These are phyloP conservation scores for Atethmia centrago DNA, from an alignment of 2,888 invertebrate species.

Conservation along the genomic window DNA sequence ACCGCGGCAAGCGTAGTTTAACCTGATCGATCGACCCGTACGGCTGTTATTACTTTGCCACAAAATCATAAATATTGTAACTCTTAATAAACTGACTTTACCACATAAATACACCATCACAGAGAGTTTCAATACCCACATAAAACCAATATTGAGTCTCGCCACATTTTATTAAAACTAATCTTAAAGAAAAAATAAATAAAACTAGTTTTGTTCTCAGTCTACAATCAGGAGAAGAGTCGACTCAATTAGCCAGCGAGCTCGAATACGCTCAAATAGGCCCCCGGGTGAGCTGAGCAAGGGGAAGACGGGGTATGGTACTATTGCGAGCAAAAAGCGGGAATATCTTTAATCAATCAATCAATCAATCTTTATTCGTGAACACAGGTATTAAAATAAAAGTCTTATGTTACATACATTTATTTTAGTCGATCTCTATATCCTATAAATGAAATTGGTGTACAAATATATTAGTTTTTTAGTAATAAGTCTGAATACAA, in stretches of 20 bases:
- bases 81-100: background rate
- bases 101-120: background rate
- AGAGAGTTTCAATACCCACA: background rate
- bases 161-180: slow-evolving; percentile 24
- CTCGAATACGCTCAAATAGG: slow-evolving; percentile 74
- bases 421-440: no score
- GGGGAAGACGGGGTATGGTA: slow-evolving; percentile 50
- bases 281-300: slow-evolving; percentile 67
- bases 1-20: no score
- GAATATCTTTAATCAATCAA: background rate
- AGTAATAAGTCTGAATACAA: no score
- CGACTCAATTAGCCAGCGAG: slow-evolving; percentile 77
- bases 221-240: slow-evolving; percentile 67
- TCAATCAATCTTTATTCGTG: no score
- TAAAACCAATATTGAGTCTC: background rate
- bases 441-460: no score
- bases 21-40: no score
- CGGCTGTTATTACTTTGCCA: no score
- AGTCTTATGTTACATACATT: no score
- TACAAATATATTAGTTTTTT: no score
- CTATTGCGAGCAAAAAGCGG: slow-evolving; percentile 16
- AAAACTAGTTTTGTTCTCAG: slow-evolving; percentile 44
- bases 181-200: slow-evolving; percentile 15
- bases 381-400: no score
- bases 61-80: background rate